These are phyloP conservation scores for Anagrus nilaparvatae DNA, from an alignment of 1,140 invertebrate species.

Conservation along the genomic window DNA sequence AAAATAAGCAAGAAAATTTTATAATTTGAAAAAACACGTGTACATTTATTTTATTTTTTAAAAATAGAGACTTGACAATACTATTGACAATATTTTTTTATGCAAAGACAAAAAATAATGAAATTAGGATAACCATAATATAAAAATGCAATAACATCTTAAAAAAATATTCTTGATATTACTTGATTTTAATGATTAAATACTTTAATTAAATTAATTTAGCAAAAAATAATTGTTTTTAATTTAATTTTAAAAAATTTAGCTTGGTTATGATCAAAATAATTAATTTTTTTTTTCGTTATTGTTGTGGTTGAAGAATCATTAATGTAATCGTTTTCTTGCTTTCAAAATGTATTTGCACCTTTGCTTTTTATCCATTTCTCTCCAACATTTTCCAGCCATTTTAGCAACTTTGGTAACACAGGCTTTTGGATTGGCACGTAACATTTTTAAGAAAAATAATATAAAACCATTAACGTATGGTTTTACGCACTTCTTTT, in stretches of 20 bases:
- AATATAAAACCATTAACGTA: constrained; percentile 28
- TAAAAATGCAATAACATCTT: too few relatives aligned
- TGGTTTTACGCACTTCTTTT: constrained; percentile 6
- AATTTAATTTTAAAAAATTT: neutral
- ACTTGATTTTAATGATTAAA: too few relatives aligned
- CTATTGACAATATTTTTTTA: too few relatives aligned
- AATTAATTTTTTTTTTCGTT: neutral
- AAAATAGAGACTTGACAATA: too few relatives aligned
- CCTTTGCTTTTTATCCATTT: constrained; percentile 20
- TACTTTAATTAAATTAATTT: neutral
- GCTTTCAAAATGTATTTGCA: constrained; percentile 24
- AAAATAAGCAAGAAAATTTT: too few relatives aligned
- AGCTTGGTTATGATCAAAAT: too few relatives aligned
- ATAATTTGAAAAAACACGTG: too few relatives aligned
- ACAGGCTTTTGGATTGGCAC: constrained; percentile 16
- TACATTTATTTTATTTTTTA: too few relatives aligned
- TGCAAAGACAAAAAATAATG: neutral
- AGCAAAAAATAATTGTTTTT: too few relatives aligned
- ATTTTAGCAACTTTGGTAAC: constrained; percentile 23
- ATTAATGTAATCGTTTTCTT: constrained; percentile 11
- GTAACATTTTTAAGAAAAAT: constrained; percentile 24
- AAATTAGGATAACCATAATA: neutral
- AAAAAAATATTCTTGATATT: too few relatives aligned
- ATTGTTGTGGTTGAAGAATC: neutral
- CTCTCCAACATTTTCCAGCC: constrained; percentile 28